Percentiles rank a stretch among this genome's conserved stretches.
Evolutionary conservation across 2,888 invertebrate genomes (phyloP).

Genomic region (Aradus depressus): DNA sequence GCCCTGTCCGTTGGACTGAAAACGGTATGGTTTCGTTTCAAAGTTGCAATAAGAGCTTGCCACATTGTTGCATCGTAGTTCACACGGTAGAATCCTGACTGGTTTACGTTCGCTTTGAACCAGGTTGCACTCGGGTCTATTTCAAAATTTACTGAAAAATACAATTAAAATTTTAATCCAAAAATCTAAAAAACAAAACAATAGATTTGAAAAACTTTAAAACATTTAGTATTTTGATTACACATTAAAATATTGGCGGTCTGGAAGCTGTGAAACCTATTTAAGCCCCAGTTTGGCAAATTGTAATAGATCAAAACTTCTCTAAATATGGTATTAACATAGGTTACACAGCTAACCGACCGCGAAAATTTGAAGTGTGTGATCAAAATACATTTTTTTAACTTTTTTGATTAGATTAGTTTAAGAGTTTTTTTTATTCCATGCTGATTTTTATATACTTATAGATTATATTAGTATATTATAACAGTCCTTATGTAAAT

Average conservation of each 20-base stretch:
- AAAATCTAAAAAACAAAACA: not conserved
- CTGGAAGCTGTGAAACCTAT: not conserved
- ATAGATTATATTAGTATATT: too few species aligned
- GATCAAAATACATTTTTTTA: too few species aligned
- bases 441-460: too few species aligned
- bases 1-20: conserved; percentile 68
- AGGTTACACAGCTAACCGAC: not conserved
- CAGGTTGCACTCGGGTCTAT: conserved; percentile 55
- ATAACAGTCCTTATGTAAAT: too few species aligned
- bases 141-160: conserved; percentile 44
- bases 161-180: not conserved
- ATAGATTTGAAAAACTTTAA: not conserved
- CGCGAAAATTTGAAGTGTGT: not conserved
- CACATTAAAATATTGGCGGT: not conserved
- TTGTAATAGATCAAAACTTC: too few species aligned
- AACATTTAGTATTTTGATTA: not conserved
- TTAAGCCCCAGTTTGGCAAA: too few species aligned
- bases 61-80: conserved; percentile 63
- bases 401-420: too few species aligned
- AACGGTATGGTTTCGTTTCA: conserved; percentile 49
- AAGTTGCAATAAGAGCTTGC: conserved; percentile 50
- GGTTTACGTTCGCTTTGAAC: conserved; percentile 76
- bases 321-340: not conserved
- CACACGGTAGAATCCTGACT: conserved; percentile 73
- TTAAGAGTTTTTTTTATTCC: too few species aligned